A percentile compares a stretch with the other conserved stretches of the same genome.
phyloP scores from a whole-genome alignment of 2,888 invertebrate species.

The Eupsilia transversa region DNA sequence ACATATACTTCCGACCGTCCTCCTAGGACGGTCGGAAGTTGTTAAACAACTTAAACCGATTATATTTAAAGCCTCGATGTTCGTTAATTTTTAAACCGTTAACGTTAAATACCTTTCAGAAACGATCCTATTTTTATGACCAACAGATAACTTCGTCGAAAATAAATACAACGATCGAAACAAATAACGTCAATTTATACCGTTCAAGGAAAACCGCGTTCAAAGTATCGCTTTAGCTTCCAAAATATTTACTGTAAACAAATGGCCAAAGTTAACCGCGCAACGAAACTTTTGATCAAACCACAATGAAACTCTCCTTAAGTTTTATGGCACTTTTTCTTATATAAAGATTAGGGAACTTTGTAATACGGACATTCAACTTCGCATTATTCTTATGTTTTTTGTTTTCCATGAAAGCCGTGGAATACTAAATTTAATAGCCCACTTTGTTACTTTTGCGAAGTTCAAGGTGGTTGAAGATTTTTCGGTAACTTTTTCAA shows the following conservation, averaged over 20 bases:
- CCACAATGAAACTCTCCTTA: slow-evolving; percentile 41
- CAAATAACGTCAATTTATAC: slow-evolving; percentile 47
- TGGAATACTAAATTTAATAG: slow-evolving; percentile 54
- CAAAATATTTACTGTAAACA: slow-evolving; percentile 55
- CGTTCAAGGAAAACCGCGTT: slow-evolving; percentile 36
- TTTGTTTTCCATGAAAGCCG: slow-evolving; percentile 41
- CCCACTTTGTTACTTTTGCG: slow-evolving; percentile 35
- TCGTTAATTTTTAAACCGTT: too few species aligned
- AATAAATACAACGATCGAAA: slow-evolving; percentile 39
- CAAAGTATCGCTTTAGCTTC: slow-evolving; percentile 31
- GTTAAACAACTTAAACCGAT: slow-evolving; percentile 21
- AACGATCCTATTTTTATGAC: neutral
- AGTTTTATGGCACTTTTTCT: slow-evolving; percentile 63
- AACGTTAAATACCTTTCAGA: too few species aligned
- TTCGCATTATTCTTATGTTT: slow-evolving; percentile 62
- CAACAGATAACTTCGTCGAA: slow-evolving; percentile 14
- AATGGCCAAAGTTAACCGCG: slow-evolving; percentile 41
- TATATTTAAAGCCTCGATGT: slow-evolving; percentile 9
- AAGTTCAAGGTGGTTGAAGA: slow-evolving; percentile 20
- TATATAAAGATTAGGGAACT: slow-evolving; percentile 60
- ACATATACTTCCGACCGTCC: too few species aligned
- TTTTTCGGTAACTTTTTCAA: slow-evolving; percentile 11
- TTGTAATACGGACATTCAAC: slow-evolving; percentile 59
- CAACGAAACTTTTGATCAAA: slow-evolving; percentile 41
- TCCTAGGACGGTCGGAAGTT: too few species aligned